Evolutionary conservation across 1,140 invertebrate species (phyloP), one percentile per base, ranked within the genome.

Genomic region (Orchestia grillus): DNA sequence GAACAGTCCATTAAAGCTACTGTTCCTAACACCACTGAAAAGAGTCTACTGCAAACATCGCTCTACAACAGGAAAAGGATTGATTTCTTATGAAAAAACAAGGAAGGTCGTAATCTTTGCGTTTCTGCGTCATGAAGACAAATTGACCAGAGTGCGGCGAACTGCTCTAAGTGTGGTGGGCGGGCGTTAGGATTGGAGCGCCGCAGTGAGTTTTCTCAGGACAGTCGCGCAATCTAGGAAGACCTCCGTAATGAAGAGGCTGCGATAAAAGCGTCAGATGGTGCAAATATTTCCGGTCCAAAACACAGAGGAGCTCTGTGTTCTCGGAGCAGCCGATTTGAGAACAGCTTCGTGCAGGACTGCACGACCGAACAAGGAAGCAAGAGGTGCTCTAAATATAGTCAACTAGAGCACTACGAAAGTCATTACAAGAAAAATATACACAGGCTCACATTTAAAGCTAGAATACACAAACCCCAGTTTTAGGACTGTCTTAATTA

Each of bases 191-290:
- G 11, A 23, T 77, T 77, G 28, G 11, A 77, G 62, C 28, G 15
- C 62, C 62, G 36, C 11, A 77, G 11, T 36, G 62, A 53, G 47
- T 6, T 6, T 19, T 90, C 41, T 90, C 41, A 44, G n/a, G 41
- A 42, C 88, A 90, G 88, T 90, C n/a, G 41, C 36, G 43, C 23
- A 11, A 42, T 90, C 88, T 41, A 90, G 88, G 88, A 90, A 90
- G 88, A 42, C 43, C 88, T 16, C 4, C 15, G 88, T 28, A 42
- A 44, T 90, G 88, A 90, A 90, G 88, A 42, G 88, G 88, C 41
- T 90, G 88, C n/a, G 88, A 90, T 90, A 90, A 90, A 41, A 90
- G 88, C 88, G 88, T 90, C 28, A 90, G 88, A 90, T 41, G 88
- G 4, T n/a, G 88, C 43, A 90, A 77, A 90, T 90, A 90, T 90